Conservation (phyloP, 2,797 vertebrate species). For the Pseudomugil gertrudae region DNA sequence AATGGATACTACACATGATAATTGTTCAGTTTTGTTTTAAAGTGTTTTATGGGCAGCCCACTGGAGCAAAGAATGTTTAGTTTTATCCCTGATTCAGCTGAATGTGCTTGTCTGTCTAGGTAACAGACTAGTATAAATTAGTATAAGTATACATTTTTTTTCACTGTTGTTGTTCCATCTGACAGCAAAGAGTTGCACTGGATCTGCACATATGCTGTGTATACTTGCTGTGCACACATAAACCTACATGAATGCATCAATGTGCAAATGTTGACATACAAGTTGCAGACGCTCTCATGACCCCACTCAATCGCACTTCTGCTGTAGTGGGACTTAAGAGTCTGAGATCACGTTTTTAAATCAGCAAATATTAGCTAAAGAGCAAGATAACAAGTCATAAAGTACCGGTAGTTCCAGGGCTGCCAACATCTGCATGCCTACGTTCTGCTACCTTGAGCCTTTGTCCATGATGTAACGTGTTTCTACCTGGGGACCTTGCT, state of each 20-base stretch:
- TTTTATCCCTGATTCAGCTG: slow-evolving; percentile 24
- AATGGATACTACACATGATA: slow-evolving; percentile 25
- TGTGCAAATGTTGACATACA: slow-evolving; percentile 33
- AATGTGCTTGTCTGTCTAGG: slow-evolving; percentile 17
- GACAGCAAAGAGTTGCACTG: slow-evolving; percentile 48
- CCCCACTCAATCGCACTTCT: slow-evolving; percentile 53
- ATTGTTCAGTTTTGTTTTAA: slow-evolving; percentile 10
- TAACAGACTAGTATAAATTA: slow-evolving; percentile 11
- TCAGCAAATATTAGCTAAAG: slow-evolving; percentile 63
- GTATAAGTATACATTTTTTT: too few species aligned
- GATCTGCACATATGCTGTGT: slow-evolving; percentile 46
- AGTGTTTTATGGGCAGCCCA: slow-evolving; percentile 9
- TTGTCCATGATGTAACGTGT: slow-evolving; percentile 44
- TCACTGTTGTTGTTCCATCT: slow-evolving; percentile 52
- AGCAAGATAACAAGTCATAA: slow-evolving; percentile 35
- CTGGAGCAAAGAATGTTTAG: not conserved
- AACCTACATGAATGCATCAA: slow-evolving; percentile 22
- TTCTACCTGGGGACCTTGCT: slow-evolving; percentile 46
- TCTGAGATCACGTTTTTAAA: slow-evolving; percentile 59
- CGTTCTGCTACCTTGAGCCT: slow-evolving; percentile 26
- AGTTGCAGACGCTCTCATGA: slow-evolving; percentile 38
- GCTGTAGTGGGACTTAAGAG: slow-evolving; percentile 31
- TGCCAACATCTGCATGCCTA: slow-evolving; percentile 25
- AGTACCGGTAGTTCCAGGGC: slow-evolving; percentile 16
- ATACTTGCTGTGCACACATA: slow-evolving; percentile 17